Conservation (phyloP, 2,113 vertebrate species). For the Trichomycterus rosablanca region DNA sequence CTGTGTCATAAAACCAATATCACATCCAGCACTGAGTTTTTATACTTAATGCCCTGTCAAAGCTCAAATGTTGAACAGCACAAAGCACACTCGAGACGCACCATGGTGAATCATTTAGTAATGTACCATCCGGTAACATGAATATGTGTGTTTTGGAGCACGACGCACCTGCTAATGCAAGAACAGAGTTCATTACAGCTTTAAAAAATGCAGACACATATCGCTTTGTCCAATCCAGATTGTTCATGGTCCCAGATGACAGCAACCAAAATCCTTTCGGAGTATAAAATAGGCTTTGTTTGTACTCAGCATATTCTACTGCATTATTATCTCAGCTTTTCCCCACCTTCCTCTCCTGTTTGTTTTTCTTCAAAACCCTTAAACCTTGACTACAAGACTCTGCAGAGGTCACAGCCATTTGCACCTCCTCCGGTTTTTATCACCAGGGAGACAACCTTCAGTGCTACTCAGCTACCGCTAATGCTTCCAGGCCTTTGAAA, state of each 20-base stretch:
- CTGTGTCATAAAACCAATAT: too few species aligned
- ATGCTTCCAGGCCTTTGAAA: neutral
- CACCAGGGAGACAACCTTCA: neutral
- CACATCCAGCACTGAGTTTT: too few species aligned
- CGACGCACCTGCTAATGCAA: constrained; percentile 1
- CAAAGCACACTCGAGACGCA: too few species aligned
- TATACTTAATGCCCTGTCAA: too few species aligned
- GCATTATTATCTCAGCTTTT: neutral
- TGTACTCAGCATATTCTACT: neutral
- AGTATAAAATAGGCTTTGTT: neutral
- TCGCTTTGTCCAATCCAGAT: neutral
- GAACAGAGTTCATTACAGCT: neutral
- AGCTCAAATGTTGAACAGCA: too few species aligned
- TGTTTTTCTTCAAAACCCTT: neutral
- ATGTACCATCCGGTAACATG: too few species aligned
- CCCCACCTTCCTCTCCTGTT: neutral
- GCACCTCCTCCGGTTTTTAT: neutral
- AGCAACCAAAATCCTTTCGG: neutral
- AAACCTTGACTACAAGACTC: neutral
- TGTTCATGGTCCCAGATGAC: neutral
- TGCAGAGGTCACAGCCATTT: neutral
- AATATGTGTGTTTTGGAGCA: constrained; percentile 7
- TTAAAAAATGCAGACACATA: neutral
- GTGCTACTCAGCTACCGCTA: neutral
- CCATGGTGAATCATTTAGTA: too few species aligned